Evolutionary conservation across 2,113 vertebrate genomes (phyloP).

Genomic region (Mugil cephalus): DNA sequence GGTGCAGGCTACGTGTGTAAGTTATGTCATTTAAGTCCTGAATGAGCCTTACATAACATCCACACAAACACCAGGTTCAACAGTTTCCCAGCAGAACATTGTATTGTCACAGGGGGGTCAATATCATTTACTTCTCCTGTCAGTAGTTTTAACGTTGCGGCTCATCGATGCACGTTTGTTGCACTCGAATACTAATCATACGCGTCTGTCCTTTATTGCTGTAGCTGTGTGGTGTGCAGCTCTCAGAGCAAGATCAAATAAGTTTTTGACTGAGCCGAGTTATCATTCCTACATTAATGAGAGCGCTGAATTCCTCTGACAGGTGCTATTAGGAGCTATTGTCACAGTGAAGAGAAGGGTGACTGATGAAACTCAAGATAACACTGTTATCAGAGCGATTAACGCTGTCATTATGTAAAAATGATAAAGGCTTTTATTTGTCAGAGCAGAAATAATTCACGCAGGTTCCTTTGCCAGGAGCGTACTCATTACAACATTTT

Average conservation of each 20-base stretch:
- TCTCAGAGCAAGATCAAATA: not conserved
- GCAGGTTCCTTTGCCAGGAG: conserved; percentile 30
- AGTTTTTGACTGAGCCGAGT: conserved; percentile 35
- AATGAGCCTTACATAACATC: no score
- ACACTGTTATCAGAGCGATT: conserved; percentile 56
- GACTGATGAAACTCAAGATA: conserved; percentile 57
- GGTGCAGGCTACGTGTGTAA: no score
- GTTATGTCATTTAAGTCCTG: no score
- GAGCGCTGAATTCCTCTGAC: conserved; percentile 31
- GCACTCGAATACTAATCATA: conserved; percentile 2
- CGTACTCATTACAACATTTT: conserved; percentile 30
- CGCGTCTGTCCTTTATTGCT: conserved; percentile 15
- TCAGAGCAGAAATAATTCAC: conserved; percentile 49
- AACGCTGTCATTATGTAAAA: conserved; percentile 64
- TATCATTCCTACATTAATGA: conserved; percentile 23
- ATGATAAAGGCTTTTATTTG: conserved; percentile 61
- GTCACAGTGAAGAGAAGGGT: conserved; percentile 41
- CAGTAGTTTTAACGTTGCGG: no score
- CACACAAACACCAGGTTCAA: no score
- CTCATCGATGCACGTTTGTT: no score
- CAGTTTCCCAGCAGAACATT: no score
- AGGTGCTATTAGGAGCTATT: conserved; percentile 46
- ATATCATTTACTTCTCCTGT: no score
- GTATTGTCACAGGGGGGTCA: no score
- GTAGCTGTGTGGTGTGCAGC: not conserved